These are phyloP conservation scores for Ischnura elegans DNA, from an alignment of 2,888 invertebrate genomes.

Conservation along the genomic window DNA sequence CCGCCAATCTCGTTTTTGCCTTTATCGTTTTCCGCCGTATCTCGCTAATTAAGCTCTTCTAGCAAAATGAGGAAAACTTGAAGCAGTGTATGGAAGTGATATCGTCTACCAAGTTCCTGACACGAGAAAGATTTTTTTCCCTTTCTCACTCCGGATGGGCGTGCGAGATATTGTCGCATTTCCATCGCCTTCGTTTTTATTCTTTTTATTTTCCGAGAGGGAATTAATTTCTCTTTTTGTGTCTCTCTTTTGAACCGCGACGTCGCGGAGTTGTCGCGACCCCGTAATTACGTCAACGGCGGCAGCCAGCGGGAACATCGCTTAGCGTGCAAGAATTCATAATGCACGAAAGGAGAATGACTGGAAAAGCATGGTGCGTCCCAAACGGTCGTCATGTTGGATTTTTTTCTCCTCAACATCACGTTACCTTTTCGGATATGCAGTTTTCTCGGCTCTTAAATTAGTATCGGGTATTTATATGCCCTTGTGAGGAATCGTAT, in stretches of 20 bases:
- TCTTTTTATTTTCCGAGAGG: neutral
- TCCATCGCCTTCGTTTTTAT: neutral
- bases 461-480: too few species aligned
- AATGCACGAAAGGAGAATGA: neutral
- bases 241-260: slow-evolving; percentile 71
- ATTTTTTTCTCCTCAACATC: neutral
- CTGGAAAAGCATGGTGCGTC: neutral
- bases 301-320: slow-evolving; percentile 72
- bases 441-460: neutral
- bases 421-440: neutral
- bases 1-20: neutral
- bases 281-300: slow-evolving; percentile 75
- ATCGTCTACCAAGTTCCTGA: neutral
- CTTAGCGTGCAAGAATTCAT: slow-evolving; percentile 63
- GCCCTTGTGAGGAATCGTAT: too few species aligned
- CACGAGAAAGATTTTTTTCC: neutral
- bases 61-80: neutral
- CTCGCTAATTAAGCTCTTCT: neutral
- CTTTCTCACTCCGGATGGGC: neutral
- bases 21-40: neutral
- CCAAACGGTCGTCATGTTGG: neutral
- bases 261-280: slow-evolving; percentile 74
- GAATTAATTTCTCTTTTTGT: slow-evolving; percentile 24
- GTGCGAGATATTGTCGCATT: neutral
- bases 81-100: neutral